These are phyloP conservation scores for Gymnosoma rotundatum DNA, from an alignment of 2,888 invertebrate species.

Conservation along the genomic window DNA sequence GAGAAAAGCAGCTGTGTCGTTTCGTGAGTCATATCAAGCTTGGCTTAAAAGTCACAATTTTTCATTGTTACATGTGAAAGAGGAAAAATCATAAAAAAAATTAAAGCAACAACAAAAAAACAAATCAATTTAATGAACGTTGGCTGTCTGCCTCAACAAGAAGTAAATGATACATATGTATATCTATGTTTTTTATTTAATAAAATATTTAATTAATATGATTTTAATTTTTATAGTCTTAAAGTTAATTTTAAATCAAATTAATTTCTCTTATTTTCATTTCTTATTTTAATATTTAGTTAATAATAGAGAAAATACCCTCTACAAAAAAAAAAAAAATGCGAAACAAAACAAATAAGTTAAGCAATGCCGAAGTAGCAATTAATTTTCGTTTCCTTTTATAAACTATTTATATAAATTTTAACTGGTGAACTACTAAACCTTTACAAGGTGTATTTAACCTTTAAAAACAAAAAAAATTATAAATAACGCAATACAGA, in stretches of 20 bases:
- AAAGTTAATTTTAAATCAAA: constrained; percentile 43
- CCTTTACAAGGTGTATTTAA: neutral
- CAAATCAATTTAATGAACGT: constrained; percentile 41
- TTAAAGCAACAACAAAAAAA: constrained; percentile 36
- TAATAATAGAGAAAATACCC: constrained; percentile 58
- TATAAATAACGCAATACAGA: constrained; percentile 34
- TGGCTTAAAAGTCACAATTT: constrained; percentile 51
- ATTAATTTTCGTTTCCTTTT: constrained; percentile 39
- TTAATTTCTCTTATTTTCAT: constrained; percentile 34
- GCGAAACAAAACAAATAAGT: constrained; percentile 19
- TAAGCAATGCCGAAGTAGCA: constrained; percentile 53
- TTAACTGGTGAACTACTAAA: constrained; percentile 37
- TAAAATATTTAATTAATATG: constrained; percentile 21
- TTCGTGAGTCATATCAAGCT: constrained; percentile 83
- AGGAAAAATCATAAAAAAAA: too few species aligned
- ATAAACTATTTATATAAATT: constrained; percentile 19
- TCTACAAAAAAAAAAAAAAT: constrained; percentile 14
- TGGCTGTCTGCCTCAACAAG: constrained; percentile 64
- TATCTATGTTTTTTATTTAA: constrained; percentile 21
- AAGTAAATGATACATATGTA: constrained; percentile 55
- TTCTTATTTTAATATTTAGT: constrained; percentile 53
- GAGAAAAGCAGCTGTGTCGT: constrained; percentile 90
- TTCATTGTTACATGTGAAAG: constrained; percentile 39
- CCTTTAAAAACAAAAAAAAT: constrained; percentile 16
- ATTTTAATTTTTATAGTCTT: constrained; percentile 50